phyloP scores from a whole-genome alignment of 2,888 invertebrate genomes.

The Lasioglossum villosulum region DNA sequence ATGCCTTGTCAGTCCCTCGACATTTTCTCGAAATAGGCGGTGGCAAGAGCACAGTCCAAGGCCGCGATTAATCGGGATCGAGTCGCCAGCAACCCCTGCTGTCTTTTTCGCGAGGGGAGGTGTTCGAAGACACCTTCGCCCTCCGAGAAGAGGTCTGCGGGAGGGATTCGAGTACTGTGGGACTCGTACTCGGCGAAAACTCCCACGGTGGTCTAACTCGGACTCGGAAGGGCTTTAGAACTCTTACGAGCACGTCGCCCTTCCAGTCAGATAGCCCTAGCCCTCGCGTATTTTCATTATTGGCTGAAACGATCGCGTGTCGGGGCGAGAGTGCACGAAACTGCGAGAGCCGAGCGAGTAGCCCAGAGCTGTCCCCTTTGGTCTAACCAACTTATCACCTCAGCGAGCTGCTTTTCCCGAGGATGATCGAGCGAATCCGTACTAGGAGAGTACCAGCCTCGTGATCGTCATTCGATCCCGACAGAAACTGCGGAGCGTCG shows the following conservation, averaged over 20 bases:
- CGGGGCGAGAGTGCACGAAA: neutral
- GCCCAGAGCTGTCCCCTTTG: neutral
- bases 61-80: no score
- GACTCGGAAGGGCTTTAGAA: neutral
- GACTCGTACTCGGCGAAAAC: neutral
- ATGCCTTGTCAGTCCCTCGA: no score
- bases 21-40: no score
- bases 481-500: neutral
- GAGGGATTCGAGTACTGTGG: neutral
- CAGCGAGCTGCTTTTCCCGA: neutral
- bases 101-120: neutral
- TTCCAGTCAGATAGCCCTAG: neutral
- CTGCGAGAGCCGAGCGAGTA: neutral
- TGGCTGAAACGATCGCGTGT: conserved; percentile 8
- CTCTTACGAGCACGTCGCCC: conserved; percentile 5
- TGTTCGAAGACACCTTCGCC: neutral
- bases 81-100: no score
- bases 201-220: conserved; percentile 3
- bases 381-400: neutral
- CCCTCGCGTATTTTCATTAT: conserved; percentile 9
- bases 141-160: neutral
- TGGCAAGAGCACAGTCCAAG: no score
- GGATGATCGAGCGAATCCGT: conserved; percentile 1
- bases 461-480: neutral
- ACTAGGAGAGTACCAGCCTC: neutral